phyloP scores from a whole-genome alignment of 2,888 invertebrate genomes.

The Orchestes rusci region DNA sequence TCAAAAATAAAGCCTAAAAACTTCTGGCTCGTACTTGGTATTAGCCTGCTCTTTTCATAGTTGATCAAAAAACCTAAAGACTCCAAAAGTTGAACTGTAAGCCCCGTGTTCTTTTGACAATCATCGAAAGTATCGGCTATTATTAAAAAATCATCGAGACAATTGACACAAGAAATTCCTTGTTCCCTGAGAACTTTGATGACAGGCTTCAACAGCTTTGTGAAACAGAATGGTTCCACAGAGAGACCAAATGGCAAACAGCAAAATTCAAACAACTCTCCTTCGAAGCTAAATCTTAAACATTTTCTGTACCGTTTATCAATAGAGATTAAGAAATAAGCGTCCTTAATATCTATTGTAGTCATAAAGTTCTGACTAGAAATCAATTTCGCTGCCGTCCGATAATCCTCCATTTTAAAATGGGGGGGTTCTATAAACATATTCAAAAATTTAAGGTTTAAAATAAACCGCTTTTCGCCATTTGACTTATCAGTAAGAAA shows the following conservation, averaged over 20 bases:
- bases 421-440: constrained; percentile 25
- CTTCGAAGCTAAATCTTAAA: constrained; percentile 27
- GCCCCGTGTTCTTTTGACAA: neutral
- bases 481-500: constrained; percentile 20
- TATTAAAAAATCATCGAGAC: constrained; percentile 26
- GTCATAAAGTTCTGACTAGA: constrained; percentile 13
- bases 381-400: constrained; percentile 26
- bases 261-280: constrained; percentile 26
- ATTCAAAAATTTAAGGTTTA: constrained; percentile 28
- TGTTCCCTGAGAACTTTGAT: constrained; percentile 17
- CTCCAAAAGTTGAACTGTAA: constrained; percentile 4
- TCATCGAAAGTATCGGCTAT: constrained; percentile 13
- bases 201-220: constrained; percentile 30
- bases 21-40: constrained; percentile 10
- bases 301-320: constrained; percentile 23
- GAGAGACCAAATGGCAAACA: constrained; percentile 14
- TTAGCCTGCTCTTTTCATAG: constrained; percentile 19
- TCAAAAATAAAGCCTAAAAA: constrained; percentile 26
- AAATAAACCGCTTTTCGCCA: constrained; percentile 21
- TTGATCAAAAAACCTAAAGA: constrained; percentile 23
- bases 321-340: constrained; percentile 28
- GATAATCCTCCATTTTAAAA: constrained; percentile 31
- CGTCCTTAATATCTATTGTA: constrained; percentile 22
- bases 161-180: constrained; percentile 23
- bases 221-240: constrained; percentile 29